These are phyloP conservation scores for Lepidocolaptes lacrymiger DNA, from an alignment of 2,797 vertebrate species.

Conservation along the genomic window DNA sequence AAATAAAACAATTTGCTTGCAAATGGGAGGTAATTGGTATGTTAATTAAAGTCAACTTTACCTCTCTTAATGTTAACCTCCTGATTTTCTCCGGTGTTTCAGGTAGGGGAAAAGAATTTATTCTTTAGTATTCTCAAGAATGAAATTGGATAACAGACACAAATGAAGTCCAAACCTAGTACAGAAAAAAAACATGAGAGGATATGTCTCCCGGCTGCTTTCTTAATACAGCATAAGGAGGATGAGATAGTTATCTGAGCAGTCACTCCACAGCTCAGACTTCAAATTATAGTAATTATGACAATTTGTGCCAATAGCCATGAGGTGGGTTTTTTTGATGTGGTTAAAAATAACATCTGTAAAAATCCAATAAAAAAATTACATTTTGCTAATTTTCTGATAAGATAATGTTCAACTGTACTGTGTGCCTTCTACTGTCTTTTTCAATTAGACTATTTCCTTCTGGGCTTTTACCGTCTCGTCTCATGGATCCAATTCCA, in stretches of 20 bases:
- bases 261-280: constrained; percentile 77
- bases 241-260: constrained; percentile 78
- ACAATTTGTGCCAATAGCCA: constrained; percentile 84
- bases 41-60: constrained; percentile 80
- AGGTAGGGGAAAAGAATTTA: constrained; percentile 74
- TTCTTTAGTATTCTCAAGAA: constrained; percentile 77
- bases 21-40: constrained; percentile 79
- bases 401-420: constrained; percentile 80
- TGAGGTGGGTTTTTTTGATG: constrained; percentile 82
- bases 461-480: constrained; percentile 76
- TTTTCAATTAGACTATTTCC: constrained; percentile 82
- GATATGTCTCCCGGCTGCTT: constrained; percentile 75
- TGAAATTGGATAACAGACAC: constrained; percentile 79
- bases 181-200: constrained; percentile 75
- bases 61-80: constrained; percentile 79
- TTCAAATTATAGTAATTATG: constrained; percentile 85
- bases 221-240: constrained; percentile 64
- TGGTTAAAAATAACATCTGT: constrained; percentile 85
- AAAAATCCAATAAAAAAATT: constrained; percentile 83
- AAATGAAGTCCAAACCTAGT: constrained; percentile 80
- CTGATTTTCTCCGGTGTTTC: constrained; percentile 78
- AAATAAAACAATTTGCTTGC: constrained; percentile 77
- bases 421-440: constrained; percentile 65
- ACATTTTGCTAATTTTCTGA: constrained; percentile 87
- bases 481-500: constrained; percentile 73